Evolutionary conservation across 1,140 invertebrate species (phyloP), one percentile per base, ranked within the genome.

Genomic region (Tribolium castaneum): DNA sequence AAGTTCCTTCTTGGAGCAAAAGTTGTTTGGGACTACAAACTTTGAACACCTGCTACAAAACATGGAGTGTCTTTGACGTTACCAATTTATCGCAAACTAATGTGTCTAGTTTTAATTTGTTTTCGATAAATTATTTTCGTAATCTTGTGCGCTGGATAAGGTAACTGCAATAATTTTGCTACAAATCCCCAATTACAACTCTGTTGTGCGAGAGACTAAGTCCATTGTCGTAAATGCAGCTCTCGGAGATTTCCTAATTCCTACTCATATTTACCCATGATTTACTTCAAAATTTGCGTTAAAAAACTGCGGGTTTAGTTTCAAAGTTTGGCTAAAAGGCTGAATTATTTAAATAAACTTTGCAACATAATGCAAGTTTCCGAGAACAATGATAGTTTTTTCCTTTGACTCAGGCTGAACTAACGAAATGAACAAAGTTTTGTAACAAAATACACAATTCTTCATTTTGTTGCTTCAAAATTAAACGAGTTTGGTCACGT

Each of bases 181-280:
- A 5, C 54, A 59, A 59, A 59, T 59, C 54, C 19, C 54, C 54
- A 30, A 30, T 59, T 59, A 59, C 16, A 59, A 59, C 54, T 22
- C 54, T 59, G 10, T 30, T 30, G 10, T 59, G n/a, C 39, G 9
- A 45, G 54, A 6, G 54, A 25, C 13, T 22, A 59, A 59, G 54
- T 25, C 54, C 54, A 59, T 52, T 52, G 51, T 52, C 3, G 51
- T 52, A 25, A 30, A 59, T 59, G 54, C 12, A 19, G 54, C 22
- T 59, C 16, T 10, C 12, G 54, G 9, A 30, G 51, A 12, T 52
- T 52, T 52, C 12, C 51, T 19, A n/a, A 52, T 52, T 52, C 54
- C 7, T 30, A 9, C 54, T 59, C 54, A 25, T 22, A 19, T 30
- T 19, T 54, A 30, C 25, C n/a, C 16, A 19, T 19, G 16, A 19